Evolutionary conservation across 1,140 invertebrate genomes (phyloP).

Genomic region (Aphelinus certus): DNA sequence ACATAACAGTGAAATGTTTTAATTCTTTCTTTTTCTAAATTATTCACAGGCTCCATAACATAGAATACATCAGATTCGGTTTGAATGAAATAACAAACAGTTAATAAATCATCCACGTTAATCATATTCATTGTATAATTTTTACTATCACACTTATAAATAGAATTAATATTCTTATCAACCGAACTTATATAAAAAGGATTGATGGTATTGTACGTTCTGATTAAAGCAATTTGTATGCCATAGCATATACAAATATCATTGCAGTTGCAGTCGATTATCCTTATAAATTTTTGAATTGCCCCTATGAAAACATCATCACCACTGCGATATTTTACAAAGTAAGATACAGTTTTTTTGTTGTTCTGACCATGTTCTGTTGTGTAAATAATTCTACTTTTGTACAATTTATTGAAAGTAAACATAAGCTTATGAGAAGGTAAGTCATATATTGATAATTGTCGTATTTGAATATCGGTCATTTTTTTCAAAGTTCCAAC

Average conservation of each 20-base stretch:
- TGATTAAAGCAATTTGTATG: neutral
- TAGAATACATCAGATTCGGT: too few relatives aligned
- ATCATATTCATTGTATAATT: too few relatives aligned
- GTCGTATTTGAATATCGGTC: too few relatives aligned
- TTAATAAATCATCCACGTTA: too few relatives aligned
- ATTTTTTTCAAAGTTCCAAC: neutral
- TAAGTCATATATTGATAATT: neutral
- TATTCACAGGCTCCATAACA: too few relatives aligned
- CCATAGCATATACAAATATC: constrained; percentile 4
- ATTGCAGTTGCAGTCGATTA: neutral
- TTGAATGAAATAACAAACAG: too few relatives aligned
- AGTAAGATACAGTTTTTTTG: constrained; percentile 2
- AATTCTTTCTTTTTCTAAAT: too few relatives aligned
- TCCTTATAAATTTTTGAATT: neutral
- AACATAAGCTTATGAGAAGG: neutral
- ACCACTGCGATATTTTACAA: neutral
- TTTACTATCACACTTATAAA: constrained; percentile 1
- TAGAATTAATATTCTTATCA: neutral
- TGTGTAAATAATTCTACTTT: neutral
- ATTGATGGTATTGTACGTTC: neutral
- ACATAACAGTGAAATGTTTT: too few relatives aligned
- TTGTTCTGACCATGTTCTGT: neutral
- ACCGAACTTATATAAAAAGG: neutral
- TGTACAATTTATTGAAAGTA: constrained; percentile 5
- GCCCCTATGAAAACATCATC: neutral